A percentile compares a stretch with the other conserved stretches of the same genome.
phyloP scores from a whole-genome alignment of 2,113 vertebrate species.

The Steatornis caripensis region DNA sequence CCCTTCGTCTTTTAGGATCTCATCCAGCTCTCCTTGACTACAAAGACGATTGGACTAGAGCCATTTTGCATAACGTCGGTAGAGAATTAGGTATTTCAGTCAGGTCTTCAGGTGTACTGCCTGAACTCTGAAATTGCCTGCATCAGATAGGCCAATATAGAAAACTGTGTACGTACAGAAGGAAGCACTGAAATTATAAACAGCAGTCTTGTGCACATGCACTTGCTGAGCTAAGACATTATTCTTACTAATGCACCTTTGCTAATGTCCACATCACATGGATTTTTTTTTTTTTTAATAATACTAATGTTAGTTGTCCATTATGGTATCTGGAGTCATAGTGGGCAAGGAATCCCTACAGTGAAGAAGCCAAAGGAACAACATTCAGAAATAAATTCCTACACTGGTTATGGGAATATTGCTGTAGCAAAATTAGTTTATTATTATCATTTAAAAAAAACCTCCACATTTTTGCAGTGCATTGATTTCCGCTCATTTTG shows the following conservation, averaged over 20 bases:
- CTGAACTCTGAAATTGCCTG: conserved; percentile 40
- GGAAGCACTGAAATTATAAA: conserved; percentile 38
- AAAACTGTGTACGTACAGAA: conserved; percentile 5
- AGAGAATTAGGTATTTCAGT: conserved; percentile 38
- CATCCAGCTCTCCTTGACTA: conserved; percentile 38
- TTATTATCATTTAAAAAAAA: background rate
- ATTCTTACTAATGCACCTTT: conserved; percentile 54
- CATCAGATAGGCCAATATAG: background rate
- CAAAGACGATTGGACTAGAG: background rate
- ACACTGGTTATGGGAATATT: background rate
- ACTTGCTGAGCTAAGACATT: conserved; percentile 24
- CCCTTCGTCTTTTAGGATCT: conserved; percentile 17
- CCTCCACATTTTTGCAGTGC: background rate
- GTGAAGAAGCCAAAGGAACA: conserved; percentile 28
- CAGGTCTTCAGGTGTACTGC: conserved; percentile 8
- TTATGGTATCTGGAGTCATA: conserved; percentile 21
- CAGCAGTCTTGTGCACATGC: background rate
- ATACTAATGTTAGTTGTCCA: conserved; percentile 47
- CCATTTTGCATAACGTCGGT: background rate
- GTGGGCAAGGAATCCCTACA: conserved; percentile 37
- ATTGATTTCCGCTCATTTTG: background rate
- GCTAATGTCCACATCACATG: conserved; percentile 44
- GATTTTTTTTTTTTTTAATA: background rate
- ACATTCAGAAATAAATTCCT: conserved; percentile 6
- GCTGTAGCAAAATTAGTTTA: background rate